phyloP scores from a whole-genome alignment of 1,140 invertebrate genomes.

The Lepidurus apus region DNA sequence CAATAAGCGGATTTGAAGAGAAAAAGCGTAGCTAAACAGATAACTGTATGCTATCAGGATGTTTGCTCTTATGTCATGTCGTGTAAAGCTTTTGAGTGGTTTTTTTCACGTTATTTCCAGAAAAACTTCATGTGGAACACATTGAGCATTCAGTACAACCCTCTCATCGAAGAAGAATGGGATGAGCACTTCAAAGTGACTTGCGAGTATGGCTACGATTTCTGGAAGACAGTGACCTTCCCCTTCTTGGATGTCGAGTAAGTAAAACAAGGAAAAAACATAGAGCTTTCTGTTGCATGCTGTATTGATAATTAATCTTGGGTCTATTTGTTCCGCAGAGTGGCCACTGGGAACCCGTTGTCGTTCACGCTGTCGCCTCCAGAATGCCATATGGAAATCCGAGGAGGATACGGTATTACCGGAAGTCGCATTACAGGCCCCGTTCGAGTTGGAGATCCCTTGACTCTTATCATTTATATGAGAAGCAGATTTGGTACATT shows the following conservation, averaged over 20 bases:
- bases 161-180: slow-evolving; percentile 86
- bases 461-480: slow-evolving; percentile 91
- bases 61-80: neutral
- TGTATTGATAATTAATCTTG: neutral
- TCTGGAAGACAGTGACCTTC: slow-evolving; percentile 94
- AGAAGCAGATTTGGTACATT: slow-evolving; percentile 77
- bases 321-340: slow-evolving; percentile 52
- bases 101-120: slow-evolving; percentile 46
- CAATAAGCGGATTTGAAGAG: neutral
- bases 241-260: slow-evolving; percentile 90
- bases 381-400: slow-evolving; percentile 92
- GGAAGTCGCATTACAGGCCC: slow-evolving; percentile 78
- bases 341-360: slow-evolving; percentile 85
- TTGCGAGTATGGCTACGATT: slow-evolving; percentile 92
- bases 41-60: neutral
- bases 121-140: slow-evolving; percentile 97
- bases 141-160: slow-evolving; percentile 88
- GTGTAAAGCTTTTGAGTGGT: neutral
- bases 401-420: slow-evolving; percentile 76
- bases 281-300: neutral
- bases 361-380: slow-evolving; percentile 89
- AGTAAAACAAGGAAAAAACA: slow-evolving; percentile 47
- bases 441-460: slow-evolving; percentile 82
- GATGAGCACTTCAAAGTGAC: slow-evolving; percentile 95
- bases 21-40: neutral